These are phyloP conservation scores for Nebria ingens DNA, from an alignment of 1,140 invertebrate species.

Conservation along the genomic window DNA sequence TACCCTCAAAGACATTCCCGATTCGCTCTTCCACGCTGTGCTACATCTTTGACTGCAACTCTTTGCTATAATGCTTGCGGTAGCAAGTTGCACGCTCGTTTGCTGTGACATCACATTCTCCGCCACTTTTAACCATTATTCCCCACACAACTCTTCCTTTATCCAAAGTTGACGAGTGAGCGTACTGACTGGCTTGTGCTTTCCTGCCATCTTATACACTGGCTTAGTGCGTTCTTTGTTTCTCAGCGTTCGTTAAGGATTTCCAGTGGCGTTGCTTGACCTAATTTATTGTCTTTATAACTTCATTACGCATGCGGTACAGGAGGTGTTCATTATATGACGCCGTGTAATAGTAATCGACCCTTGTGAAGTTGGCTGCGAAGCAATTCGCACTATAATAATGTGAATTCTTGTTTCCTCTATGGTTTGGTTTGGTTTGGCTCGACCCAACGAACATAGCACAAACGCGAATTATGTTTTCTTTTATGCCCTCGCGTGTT, in stretches of 20 bases:
- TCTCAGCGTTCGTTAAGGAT: neutral
- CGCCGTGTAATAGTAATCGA: neutral
- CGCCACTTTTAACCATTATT: neutral
- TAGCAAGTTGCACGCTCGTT: too few species aligned
- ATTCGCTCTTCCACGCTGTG: neutral
- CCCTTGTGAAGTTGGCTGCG: neutral
- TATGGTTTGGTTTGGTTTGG: neutral
- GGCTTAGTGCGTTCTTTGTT: neutral
- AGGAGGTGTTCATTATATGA: constrained; percentile 8
- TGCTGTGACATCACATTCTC: neutral
- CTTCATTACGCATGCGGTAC: neutral
- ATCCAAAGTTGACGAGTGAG: neutral
- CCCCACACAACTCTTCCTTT: neutral
- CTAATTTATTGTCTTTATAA: constrained; percentile 3
- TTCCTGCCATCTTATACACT: neutral
- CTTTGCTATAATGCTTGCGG: too few species aligned
- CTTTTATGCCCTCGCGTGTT: neutral
- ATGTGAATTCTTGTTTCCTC: neutral
- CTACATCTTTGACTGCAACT: neutral
- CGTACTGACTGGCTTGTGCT: neutral
- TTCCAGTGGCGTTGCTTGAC: neutral
- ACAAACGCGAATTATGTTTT: neutral
- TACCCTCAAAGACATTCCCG: neutral
- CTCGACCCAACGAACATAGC: neutral
- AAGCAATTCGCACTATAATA: neutral